Percentiles rank a stretch among this genome's conserved stretches.
These are phyloP conservation scores for Synergus laeviventris DNA, from an alignment of 2,888 invertebrate species.

Conservation along the genomic window DNA sequence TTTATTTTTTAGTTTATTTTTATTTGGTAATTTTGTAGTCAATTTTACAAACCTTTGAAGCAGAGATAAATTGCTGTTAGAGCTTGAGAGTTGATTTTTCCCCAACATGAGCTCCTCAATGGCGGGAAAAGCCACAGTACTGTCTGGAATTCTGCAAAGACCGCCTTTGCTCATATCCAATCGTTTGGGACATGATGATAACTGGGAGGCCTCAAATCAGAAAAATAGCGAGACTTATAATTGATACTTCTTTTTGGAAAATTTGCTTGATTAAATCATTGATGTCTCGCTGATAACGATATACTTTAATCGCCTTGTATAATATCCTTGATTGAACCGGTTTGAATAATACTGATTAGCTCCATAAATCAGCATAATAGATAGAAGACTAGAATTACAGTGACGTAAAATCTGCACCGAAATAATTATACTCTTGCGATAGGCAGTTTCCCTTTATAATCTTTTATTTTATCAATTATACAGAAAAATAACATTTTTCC, in stretches of 20 bases:
- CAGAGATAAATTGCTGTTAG: constrained; percentile 67
- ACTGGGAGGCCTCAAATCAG: constrained; percentile 55
- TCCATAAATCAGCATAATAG: no score
- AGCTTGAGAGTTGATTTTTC: constrained; percentile 70
- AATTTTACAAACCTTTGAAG: constrained; percentile 63
- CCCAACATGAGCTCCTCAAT: constrained; percentile 72
- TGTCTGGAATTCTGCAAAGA: constrained; percentile 73
- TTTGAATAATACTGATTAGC: no score
- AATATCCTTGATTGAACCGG: no score
- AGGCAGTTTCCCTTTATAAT: neutral
- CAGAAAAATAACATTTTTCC: neutral
- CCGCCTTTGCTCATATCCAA: constrained; percentile 74
- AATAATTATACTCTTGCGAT: neutral
- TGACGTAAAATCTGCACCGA: neutral
- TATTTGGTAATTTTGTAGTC: neutral
- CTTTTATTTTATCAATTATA: neutral
- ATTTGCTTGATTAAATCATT: neutral
- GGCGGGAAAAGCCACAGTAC: constrained; percentile 69
- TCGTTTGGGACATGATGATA: constrained; percentile 65
- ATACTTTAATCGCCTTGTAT: neutral
- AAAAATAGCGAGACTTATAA: constrained; percentile 44
- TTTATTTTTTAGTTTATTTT: constrained; percentile 23
- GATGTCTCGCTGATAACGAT: neutral
- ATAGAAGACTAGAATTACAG: neutral
- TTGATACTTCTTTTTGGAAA: neutral